Percentiles rank a stretch among this genome's conserved stretches.
These are phyloP conservation scores for Drosophila mojavensis DNA, from an alignment of 1,140 invertebrate species.

Conservation along the genomic window DNA sequence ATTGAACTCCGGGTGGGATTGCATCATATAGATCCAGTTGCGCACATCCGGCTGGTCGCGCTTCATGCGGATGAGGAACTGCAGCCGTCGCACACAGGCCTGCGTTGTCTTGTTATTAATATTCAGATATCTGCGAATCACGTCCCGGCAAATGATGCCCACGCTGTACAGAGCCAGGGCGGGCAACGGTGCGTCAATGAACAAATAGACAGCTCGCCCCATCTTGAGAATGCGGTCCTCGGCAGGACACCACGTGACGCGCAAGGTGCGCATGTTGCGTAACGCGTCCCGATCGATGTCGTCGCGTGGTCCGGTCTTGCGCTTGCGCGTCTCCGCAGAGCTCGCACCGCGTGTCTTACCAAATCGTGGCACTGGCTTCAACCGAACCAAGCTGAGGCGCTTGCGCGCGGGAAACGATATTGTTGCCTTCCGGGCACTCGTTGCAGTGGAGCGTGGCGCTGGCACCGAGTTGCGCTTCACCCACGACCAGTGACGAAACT, in stretches of 20 bases:
- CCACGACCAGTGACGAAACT: conserved; percentile 88
- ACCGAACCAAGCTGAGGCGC: conserved; percentile 30
- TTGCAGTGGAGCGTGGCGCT: neutral
- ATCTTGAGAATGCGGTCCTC: conserved; percentile 89
- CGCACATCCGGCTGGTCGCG: conserved; percentile 65
- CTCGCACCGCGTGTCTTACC: conserved; percentile 1
- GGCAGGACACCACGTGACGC: conserved; percentile 87
- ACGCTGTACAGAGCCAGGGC: conserved; percentile 82
- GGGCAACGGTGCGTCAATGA: conserved; percentile 86
- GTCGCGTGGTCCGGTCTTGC: conserved; percentile 85
- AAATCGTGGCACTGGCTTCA: conserved; percentile 46
- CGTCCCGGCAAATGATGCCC: conserved; percentile 85
- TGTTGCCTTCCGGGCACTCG: conserved; percentile 4
- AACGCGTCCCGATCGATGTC: conserved; percentile 88
- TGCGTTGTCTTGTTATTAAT: conserved; percentile 89
- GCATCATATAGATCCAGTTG: conserved; percentile 76
- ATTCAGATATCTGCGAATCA: conserved; percentile 86
- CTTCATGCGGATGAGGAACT: conserved; percentile 76
- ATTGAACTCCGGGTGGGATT: conserved; percentile 57
- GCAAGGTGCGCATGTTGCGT: conserved; percentile 87
- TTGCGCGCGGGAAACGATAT: conserved; percentile 35
- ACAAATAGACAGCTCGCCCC: conserved; percentile 88
- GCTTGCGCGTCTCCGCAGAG: conserved; percentile 49
- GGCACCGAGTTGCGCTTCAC: conserved; percentile 66
- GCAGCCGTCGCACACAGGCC: conserved; percentile 88